Evolutionary conservation across 1,140 invertebrate genomes (phyloP), one percentile per base, ranked within the genome.

Genomic region (Lineus longissimus): DNA sequence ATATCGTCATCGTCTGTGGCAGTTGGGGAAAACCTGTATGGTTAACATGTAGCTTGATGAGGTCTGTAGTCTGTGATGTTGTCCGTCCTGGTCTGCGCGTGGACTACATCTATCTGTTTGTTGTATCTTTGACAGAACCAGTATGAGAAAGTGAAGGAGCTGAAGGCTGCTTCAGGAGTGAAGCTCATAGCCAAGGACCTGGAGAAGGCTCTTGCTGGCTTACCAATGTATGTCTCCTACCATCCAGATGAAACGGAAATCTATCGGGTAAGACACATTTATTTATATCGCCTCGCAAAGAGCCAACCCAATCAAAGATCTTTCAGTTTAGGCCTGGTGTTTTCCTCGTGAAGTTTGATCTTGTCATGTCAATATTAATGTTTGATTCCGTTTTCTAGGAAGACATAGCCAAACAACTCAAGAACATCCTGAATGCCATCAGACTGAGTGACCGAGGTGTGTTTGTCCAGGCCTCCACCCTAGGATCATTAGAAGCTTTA

Each of bases 381-480:
- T n/a, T 36, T 36, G 33, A 36, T 51, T 40, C 33, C 29, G 17
- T 45, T 65, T 78, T 74, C 17, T 65, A 76, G 74, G 65, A 74
- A 62, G 76, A 77, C 51, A 60, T 77, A 29, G 67, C 73, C 13
- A 40, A 61, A 2, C 73, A 36, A 15, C 51, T 54, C 2, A 89
- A 91, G 72, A 88, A 89, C 40, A 95, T 94, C 2, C 85, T 99
- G 41, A 93, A 91, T 56, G 88, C 90, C 17, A 98, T 99, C 66
- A 95, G 94, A 76, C 83, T 98, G 59, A 88, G 90, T 30, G 84
- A 95, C 70, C 86, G 91, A 67, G 97, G 97, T 61, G 97, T 99
- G 25, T 98, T 95, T 82, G 97, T 99, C 0, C 97, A 99, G 81
- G 97, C 97, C 0, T 98, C 95, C 0, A 99, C 97, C 55, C 85